These are phyloP conservation scores for Pyrochroa serraticornis DNA, from an alignment of 2,888 invertebrate genomes.

Conservation along the genomic window DNA sequence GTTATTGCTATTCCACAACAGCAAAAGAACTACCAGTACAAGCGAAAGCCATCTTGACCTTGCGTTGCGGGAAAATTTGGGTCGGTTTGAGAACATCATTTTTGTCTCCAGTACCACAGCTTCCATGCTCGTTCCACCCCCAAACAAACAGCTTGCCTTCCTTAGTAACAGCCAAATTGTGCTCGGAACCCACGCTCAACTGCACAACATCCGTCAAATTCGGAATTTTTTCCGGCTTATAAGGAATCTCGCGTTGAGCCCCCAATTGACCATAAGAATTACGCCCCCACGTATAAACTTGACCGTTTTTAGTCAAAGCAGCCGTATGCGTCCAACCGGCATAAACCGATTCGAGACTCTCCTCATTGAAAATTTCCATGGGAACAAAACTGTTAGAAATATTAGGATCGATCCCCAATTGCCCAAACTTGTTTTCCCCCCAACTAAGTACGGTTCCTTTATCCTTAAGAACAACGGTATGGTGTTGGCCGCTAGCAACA, in stretches of 20 bases:
- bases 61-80: constrained; percentile 51
- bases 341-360: constrained; percentile 63
- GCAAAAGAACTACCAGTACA: constrained; percentile 63
- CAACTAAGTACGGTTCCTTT: constrained; percentile 71
- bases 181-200: constrained; percentile 78
- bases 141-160: constrained; percentile 74
- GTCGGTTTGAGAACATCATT: constrained; percentile 58
- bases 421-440: constrained; percentile 86
- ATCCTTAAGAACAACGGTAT: constrained; percentile 67
- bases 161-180: constrained; percentile 72
- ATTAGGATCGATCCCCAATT: constrained; percentile 67
- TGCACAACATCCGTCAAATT: constrained; percentile 62
- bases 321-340: constrained; percentile 84
- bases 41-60: constrained; percentile 56
- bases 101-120: constrained; percentile 72
- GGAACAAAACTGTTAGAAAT: constrained; percentile 62
- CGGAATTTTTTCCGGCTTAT: constrained; percentile 59
- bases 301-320: constrained; percentile 66
- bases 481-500: constrained; percentile 82
- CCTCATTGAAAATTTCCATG: constrained; percentile 64
- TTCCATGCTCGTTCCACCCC: constrained; percentile 93
- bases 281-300: constrained; percentile 78
- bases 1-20: constrained; percentile 54
- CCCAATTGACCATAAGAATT: constrained; percentile 83
- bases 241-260: constrained; percentile 55